Evolutionary conservation across 1,140 invertebrate genomes (phyloP), one percentile per base, ranked within the genome.

Genomic region (Venturia canescens): DNA sequence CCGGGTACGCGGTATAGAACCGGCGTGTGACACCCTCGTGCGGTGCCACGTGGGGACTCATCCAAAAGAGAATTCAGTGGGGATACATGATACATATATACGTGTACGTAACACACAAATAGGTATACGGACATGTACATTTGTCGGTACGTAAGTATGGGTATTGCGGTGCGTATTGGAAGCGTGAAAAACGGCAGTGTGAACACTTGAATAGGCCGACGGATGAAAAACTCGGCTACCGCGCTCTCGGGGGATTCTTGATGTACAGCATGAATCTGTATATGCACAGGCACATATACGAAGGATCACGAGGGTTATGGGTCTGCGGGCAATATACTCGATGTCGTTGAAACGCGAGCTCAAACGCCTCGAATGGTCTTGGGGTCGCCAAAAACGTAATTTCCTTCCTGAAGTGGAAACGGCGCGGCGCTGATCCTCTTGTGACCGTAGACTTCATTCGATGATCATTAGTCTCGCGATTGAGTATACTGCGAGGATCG

Each of bases 171-270:
- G 72, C 23, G 15, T 83, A 86, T 82, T 84, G 72, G 83, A 66
- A 82, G 87, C 81, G 86, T 86, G 87, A 89, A 89, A 89, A 89
- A 89, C 88, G 85, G 82, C 86, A 74, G 84, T 53, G 50, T 63
- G 21, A 84, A 87, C 88, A 88, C 88, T 89, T 89, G 87, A 89
- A 88, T 88, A 85, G 86, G 80, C 70, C 81, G 84, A 82, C 84
- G 85, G 72, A 87, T 87, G 87, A 89, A 88, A 88, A 88, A 88
- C 87, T 80, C 81, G 87, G 80, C 86, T 88, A 85, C 87, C 83
- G 83, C 72, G 57, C 72, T 60, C 72, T 63, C 57, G 16, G 50
- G 16, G 50, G 26, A 38, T 34, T 44, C 16, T 74, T 44, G 13
- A n/a, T 34, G 31, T 44, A 34, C 7, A 34, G 3, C 7, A 34